These are phyloP conservation scores for Scomber scombrus DNA, from an alignment of 2,113 vertebrate species.

Conservation along the genomic window DNA sequence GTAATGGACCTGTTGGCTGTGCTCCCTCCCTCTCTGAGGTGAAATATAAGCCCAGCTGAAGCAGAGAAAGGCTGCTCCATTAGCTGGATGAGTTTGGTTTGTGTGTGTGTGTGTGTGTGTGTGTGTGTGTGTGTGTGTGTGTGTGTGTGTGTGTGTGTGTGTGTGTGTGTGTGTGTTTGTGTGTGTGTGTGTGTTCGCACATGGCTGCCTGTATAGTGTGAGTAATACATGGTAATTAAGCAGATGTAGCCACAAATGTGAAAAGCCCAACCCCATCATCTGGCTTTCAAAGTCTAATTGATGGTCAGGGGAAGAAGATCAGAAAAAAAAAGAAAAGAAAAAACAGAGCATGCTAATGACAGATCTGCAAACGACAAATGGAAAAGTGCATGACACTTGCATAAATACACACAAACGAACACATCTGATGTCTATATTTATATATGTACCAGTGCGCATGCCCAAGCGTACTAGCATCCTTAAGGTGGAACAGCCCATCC, in stretches of 20 bases:
- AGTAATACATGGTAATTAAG: constrained; percentile 68
- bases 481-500: constrained; percentile 32
- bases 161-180: constrained; percentile 43
- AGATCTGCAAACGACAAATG: background rate
- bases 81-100: constrained; percentile 72
- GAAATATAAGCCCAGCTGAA: constrained; percentile 79
- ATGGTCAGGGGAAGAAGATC: constrained; percentile 25
- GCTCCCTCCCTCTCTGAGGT: constrained; percentile 67
- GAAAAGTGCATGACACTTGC: constrained; percentile 1
- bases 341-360: constrained; percentile 1
- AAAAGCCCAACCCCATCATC: constrained; percentile 42
- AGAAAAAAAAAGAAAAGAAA: background rate
- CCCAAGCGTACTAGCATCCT: constrained; percentile 3
- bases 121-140: constrained; percentile 28
- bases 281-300: constrained; percentile 41
- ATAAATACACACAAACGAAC: background rate
- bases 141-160: constrained; percentile 36
- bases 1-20: constrained; percentile 82
- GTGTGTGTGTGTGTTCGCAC: constrained; percentile 18
- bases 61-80: constrained; percentile 71
- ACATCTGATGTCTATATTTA: constrained; percentile 22
- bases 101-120: constrained; percentile 30
- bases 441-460: background rate
- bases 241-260: constrained; percentile 62
- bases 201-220: constrained; percentile 39